Percentiles rank a stretch among this genome's conserved stretches.
phyloP scores from a whole-genome alignment of 2,888 invertebrate species.

The Philereme transversata region DNA sequence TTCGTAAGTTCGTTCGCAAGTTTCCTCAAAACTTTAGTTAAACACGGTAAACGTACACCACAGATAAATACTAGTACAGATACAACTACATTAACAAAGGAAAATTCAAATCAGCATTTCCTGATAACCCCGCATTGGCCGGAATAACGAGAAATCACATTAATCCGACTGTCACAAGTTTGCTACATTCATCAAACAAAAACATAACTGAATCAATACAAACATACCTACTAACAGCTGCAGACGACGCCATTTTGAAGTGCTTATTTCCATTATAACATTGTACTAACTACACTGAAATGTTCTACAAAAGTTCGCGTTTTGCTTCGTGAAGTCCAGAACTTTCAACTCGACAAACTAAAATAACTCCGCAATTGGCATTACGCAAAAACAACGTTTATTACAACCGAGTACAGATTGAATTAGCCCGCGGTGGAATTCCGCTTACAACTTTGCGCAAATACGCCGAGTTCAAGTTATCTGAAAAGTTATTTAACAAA shows the following conservation, averaged over 20 bases:
- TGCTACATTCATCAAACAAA: constrained; percentile 56
- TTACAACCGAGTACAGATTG: constrained; percentile 81
- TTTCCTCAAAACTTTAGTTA: neutral
- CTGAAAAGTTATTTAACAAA: constrained; percentile 85
- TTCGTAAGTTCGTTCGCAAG: too few species aligned
- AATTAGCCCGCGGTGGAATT: constrained; percentile 77
- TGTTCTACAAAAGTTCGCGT: constrained; percentile 84
- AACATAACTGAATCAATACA: constrained; percentile 66
- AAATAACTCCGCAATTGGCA: constrained; percentile 76
- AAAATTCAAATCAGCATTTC: constrained; percentile 25
- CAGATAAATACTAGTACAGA: too few species aligned
- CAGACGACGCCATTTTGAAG: constrained; percentile 83
- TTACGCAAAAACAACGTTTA: constrained; percentile 83
- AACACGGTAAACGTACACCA: neutral
- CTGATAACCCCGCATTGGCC: constrained; percentile 31
- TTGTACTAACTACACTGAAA: constrained; percentile 85
- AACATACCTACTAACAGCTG: constrained; percentile 68
- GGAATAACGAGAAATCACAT: constrained; percentile 40
- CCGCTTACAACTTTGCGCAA: constrained; percentile 81
- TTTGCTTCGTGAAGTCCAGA: constrained; percentile 84
- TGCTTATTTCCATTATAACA: constrained; percentile 85
- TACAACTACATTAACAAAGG: too few species aligned
- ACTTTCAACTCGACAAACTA: constrained; percentile 72
- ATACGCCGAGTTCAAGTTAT: constrained; percentile 82
- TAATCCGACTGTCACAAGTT: constrained; percentile 49